These are phyloP conservation scores for Corythornis leucogaster DNA, from an alignment of 2,797 vertebrate genomes.

Conservation along the genomic window DNA sequence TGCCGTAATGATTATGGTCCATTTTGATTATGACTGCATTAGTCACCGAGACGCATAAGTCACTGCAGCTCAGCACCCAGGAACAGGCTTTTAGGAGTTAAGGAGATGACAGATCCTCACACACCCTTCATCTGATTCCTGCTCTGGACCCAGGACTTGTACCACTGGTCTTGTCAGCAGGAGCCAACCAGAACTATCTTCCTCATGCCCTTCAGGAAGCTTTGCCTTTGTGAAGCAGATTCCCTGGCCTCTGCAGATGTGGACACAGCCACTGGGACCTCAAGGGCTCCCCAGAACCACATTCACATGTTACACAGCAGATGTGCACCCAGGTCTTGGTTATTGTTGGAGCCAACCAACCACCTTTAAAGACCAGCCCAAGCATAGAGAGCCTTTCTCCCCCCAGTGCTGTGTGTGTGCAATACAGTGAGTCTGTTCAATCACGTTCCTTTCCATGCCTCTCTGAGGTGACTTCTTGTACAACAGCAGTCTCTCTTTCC, in stretches of 20 bases:
- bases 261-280: fast-evolving
- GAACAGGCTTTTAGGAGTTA: not conserved
- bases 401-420: fast-evolving
- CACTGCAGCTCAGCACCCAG: not conserved
- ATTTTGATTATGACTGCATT: conserved; percentile 30
- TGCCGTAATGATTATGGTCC: not conserved
- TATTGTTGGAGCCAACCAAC: fast-evolving
- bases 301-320: fast-evolving
- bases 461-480: not conserved
- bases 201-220: not conserved
- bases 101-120: not conserved
- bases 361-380: fast-evolving
- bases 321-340: not conserved
- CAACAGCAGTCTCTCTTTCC: not conserved
- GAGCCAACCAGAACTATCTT: not conserved
- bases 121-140: not conserved
- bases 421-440: not conserved
- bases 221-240: fast-evolving
- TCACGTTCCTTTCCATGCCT: not conserved
- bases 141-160: fast-evolving
- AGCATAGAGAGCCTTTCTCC: fast-evolving
- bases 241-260: not conserved
- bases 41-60: not conserved
- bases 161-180: fast-evolving
- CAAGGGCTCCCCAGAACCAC: not conserved